phyloP scores from a whole-genome alignment of 92 coral and sea anemone species.

The Zoanthus gigantus region DNA sequence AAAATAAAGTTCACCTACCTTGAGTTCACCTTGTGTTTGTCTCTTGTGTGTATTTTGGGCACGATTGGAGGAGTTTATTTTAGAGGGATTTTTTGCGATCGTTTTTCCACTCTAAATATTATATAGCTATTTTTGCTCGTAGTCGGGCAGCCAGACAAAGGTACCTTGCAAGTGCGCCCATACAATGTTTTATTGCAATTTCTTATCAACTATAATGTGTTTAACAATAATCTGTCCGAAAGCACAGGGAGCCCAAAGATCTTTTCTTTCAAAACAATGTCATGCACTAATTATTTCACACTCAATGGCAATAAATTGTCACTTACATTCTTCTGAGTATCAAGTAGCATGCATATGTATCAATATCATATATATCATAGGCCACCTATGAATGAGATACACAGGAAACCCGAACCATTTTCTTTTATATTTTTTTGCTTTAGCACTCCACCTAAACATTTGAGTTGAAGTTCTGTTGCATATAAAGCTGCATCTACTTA shows the following conservation, averaged over 20 bases:
- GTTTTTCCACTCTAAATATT: too few relatives aligned
- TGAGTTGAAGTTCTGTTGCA: not conserved
- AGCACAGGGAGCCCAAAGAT: not conserved
- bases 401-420: not conserved
- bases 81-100: too few relatives aligned
- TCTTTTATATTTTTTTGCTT: not conserved
- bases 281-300: not conserved
- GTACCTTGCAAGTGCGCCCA: not conserved
- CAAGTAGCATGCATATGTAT: not conserved
- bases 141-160: not conserved
- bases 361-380: not conserved
- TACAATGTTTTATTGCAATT: not conserved
- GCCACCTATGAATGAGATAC: not conserved
- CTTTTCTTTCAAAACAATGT: not conserved
- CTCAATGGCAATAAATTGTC: not conserved
- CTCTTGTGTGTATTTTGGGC: too few relatives aligned
- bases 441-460: not conserved
- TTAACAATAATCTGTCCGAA: not conserved
- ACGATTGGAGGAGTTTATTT: too few relatives aligned
- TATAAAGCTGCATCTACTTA: not conserved
- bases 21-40: too few relatives aligned
- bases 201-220: not conserved
- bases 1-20: too few relatives aligned
- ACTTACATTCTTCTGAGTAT: not conserved
- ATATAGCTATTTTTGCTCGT: too few relatives aligned